Evolutionary conservation across 2,113 vertebrate genomes (phyloP), one percentile per base, ranked within the genome.

Genomic region (Myotis brandtii): DNA sequence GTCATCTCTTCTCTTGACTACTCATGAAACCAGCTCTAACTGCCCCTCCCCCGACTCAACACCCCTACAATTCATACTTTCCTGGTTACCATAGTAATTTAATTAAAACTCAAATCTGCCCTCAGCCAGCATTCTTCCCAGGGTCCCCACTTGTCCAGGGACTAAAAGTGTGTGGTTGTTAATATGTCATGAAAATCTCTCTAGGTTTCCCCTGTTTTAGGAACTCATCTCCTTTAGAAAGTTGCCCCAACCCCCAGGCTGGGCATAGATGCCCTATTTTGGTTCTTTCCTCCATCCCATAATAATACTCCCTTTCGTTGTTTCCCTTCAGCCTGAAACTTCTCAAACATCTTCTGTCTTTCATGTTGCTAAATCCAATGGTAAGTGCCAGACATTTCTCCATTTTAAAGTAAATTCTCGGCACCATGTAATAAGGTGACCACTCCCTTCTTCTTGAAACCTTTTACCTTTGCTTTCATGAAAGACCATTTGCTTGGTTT

Each of bases 61-160:
- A 1, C 34, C 34, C 9, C 12, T 4, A 5, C 21, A 34, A 13
- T 13, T 50, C 43, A 21, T 32, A 30, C 21, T 80, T 48, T 34
- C 48, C 69, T 40, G 54, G 66, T 96, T n/a, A 66, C 94, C 91
- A 52, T 48, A 73, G 84, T 59, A 67, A 96, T 87, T 89, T 64
- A 83, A 84, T 92, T 93, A 87, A 54, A 95, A 72, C 52, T 59
- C 79, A 52, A 21, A 30, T 75, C 50, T 84, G 27, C 43, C 81
- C 70, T 20, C 54, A 76, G n/a, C 3, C 2, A 14, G 20, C 16
- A 2, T 84, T 43, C 72, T 70, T 79, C 77, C 25, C 3, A 5
- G 43, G 69, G 64, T 62, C 40, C 27, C 66, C 7, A 3, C 14
- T 73, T 69, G 54, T 21, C 16, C 21, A 52, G 25, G 87, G 48